These are phyloP conservation scores for Drosophila eohydei DNA, from an alignment of 2,888 invertebrate genomes.

Conservation along the genomic window DNA sequence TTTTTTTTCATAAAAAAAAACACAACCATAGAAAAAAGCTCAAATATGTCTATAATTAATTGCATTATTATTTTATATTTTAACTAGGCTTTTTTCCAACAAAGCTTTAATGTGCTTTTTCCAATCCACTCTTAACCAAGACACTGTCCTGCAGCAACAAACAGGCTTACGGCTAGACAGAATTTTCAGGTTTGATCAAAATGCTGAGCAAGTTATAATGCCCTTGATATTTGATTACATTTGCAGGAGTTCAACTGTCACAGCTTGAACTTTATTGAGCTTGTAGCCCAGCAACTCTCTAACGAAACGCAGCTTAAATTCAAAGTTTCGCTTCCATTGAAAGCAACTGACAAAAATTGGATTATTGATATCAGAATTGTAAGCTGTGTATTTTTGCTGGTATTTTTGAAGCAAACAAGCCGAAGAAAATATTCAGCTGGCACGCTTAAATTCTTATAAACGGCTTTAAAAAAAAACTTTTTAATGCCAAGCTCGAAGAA, in stretches of 20 bases:
- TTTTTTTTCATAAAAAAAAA: no score
- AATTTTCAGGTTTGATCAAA: not conserved
- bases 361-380: conserved; percentile 71
- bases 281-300: not conserved
- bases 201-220: no score
- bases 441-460: conserved; percentile 58
- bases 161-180: not conserved
- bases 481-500: conserved; percentile 46
- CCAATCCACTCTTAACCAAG: not conserved
- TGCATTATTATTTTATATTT: no score
- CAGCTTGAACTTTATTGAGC: conserved; percentile 1
- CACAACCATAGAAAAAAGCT: no score
- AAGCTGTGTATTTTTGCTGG: conserved; percentile 45
- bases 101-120: not conserved
- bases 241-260: not conserved
- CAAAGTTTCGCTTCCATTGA: not conserved
- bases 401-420: conserved; percentile 35
- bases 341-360: conserved; percentile 54
- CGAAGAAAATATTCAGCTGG: conserved; percentile 34
- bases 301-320: not conserved
- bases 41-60: no score
- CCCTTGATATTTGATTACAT: not conserved
- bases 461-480: conserved; percentile 67
- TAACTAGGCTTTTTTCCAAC: not conserved
- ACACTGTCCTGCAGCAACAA: not conserved